Evolutionary conservation across 2,797 vertebrate species (phyloP).

Genomic region (Chelonia mydas): DNA sequence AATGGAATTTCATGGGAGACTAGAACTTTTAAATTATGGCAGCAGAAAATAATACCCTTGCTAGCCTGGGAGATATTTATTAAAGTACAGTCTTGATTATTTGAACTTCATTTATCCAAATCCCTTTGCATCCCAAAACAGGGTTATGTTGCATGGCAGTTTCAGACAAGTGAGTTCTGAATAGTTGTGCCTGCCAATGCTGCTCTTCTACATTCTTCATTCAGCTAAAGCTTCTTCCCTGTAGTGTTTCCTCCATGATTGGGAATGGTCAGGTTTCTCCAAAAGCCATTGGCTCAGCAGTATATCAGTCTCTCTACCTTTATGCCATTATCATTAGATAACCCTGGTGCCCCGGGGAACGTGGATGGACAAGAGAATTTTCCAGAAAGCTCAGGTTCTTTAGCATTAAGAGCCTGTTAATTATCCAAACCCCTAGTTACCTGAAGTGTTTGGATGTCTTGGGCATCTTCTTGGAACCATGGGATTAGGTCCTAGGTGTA

Average conservation of each 20-base stretch:
- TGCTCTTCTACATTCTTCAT: background rate
- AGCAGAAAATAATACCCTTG: conserved; percentile 1
- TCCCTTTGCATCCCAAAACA: background rate
- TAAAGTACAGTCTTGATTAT: background rate
- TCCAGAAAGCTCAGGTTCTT: background rate
- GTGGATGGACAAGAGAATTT: background rate
- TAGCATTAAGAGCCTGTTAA: background rate
- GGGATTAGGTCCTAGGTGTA: background rate
- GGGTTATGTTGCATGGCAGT: too few relatives aligned
- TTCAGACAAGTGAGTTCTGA: background rate
- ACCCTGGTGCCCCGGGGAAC: rapidly evolving
- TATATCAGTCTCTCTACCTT: rapidly evolving
- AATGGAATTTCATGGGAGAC: background rate
- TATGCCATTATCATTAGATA: rapidly evolving
- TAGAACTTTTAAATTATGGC: background rate
- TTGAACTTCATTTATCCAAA: background rate
- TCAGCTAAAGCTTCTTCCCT: background rate
- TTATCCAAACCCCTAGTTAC: background rate
- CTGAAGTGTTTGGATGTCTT: background rate
- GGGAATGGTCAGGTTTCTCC: background rate
- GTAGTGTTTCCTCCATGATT: background rate
- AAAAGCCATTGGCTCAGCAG: background rate
- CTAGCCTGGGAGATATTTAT: background rate
- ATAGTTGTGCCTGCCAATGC: background rate
- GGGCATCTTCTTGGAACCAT: background rate